Evolutionary conservation across 1,140 invertebrate species (phyloP).

Genomic region (Bombus superbus): DNA sequence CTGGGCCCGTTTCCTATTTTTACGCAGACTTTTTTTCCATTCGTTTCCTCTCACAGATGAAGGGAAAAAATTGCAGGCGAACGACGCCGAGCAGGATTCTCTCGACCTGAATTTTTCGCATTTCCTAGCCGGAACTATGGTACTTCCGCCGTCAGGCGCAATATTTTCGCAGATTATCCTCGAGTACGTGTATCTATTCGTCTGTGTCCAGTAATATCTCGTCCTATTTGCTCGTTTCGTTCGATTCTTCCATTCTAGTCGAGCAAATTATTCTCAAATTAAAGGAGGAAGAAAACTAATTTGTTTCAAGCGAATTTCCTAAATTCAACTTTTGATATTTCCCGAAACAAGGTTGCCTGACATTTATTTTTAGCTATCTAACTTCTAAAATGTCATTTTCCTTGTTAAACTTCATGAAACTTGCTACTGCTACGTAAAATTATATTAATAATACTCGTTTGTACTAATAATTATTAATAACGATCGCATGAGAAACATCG

Average conservation of each 20-base stretch:
- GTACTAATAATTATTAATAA: no score
- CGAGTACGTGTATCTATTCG: constrained; percentile 22
- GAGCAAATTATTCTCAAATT: background rate
- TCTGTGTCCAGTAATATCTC: constrained; percentile 19
- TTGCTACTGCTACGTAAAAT: no score
- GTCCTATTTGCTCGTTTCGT: background rate
- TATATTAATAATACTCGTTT: no score
- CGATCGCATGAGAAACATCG: background rate
- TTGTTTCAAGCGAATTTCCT: background rate
- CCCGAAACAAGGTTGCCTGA: no score
- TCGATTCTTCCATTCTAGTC: background rate
- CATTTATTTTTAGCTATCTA: no score
- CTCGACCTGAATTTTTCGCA: constrained; percentile 69
- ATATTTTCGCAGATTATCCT: constrained; percentile 67
- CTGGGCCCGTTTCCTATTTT: constrained; percentile 56
- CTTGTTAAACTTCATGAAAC: no score
- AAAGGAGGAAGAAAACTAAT: no score
- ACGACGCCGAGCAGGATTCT: constrained; percentile 60
- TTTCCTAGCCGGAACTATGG: constrained; percentile 57
- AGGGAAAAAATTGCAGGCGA: constrained; percentile 64
- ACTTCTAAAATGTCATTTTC: no score
- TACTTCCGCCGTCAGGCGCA: constrained; percentile 55
- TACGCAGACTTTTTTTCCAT: constrained; percentile 47
- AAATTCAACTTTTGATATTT: background rate
- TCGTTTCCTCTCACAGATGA: constrained; percentile 49